Evolutionary conservation across 2,888 invertebrate genomes (phyloP), one percentile per base, ranked within the genome.

Genomic region (Trypoxylon attenuatum): DNA sequence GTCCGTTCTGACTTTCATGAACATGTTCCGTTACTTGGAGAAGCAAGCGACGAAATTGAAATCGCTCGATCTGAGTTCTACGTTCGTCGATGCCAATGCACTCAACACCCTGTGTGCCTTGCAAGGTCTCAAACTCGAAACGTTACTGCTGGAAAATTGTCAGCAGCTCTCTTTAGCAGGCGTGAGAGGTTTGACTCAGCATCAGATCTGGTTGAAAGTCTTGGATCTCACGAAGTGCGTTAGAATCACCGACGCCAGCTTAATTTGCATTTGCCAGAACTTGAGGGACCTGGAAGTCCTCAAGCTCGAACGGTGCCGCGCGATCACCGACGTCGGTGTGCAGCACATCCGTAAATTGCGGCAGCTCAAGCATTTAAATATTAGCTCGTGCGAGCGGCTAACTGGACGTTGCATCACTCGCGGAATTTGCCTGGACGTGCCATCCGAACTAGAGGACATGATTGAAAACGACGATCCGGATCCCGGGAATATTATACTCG

Each of bases 1-100:
- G 76, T 91, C 92, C 77, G 91, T 94, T 1, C 83, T 94, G 21
- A 94, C 94, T 29, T 94, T 94, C 79, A 89, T 90, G 71, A 92
- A 91, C 78, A 88, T 94, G 23, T 81, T 91, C 45, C 88, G 89
- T 64, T 91, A 90, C 69, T 88, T 93, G 45, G 85, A 86, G 50
- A 84, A 87, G 1, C 90, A 90, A 79, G 89, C 90, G 3, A 79
- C 84, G 33, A 87, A 87, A 27, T 87, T 94, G 15, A 92, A 90
- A 71, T 88, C 88, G 5, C 83, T 94, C 19, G 89, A 91, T 73
- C 91, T 94, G 66, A 92, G 93, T 62, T 89, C 90, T 57, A 94
- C 94, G 1, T 86, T 92, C 0, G 91, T 94, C 65, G 92, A 92
- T 81, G 91, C 92, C 45, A 85, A 88, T 16, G 90, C 92, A 8